phyloP scores from a whole-genome alignment of 2,888 invertebrate species.

The Acanthopleura granulata region DNA sequence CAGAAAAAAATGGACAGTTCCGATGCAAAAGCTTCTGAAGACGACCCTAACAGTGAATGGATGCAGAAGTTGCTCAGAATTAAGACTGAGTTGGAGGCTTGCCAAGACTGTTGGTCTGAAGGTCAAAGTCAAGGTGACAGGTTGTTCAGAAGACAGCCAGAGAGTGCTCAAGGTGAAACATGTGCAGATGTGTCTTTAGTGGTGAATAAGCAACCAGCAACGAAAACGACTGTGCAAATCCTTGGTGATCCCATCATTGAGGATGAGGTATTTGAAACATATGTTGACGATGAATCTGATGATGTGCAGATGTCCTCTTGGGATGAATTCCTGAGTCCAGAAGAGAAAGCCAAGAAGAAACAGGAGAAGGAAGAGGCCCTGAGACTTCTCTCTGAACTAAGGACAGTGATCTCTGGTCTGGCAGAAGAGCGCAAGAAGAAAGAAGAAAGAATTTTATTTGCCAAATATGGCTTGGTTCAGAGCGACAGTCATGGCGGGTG shows the following conservation, averaged over 20 bases:
- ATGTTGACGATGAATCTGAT: slow-evolving; percentile 46
- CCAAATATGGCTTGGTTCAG: background rate
- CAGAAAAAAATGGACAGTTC: slow-evolving; percentile 23
- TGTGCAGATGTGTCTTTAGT: background rate
- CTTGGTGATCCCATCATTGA: slow-evolving; percentile 40
- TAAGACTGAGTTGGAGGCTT: slow-evolving; percentile 54
- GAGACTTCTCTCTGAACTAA: slow-evolving; percentile 55
- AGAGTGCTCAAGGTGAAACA: background rate
- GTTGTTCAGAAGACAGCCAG: background rate
- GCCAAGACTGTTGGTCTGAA: slow-evolving; percentile 59
- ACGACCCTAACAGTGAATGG: background rate
- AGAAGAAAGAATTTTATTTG: slow-evolving; percentile 32
- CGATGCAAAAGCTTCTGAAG: slow-evolving; percentile 3
- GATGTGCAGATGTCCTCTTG: slow-evolving; percentile 29
- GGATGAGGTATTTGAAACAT: slow-evolving; percentile 58
- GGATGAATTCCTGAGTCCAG: slow-evolving; percentile 44
- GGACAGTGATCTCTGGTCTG: slow-evolving; percentile 57
- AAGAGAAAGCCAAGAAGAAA: slow-evolving; percentile 54
- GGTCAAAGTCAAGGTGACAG: slow-evolving; percentile 34
- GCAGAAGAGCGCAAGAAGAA: slow-evolving; percentile 48
- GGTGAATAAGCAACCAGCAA: background rate
- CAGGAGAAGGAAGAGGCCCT: slow-evolving; percentile 52
- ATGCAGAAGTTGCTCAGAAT: slow-evolving; percentile 42
- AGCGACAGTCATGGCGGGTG: background rate
- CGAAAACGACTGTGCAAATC: background rate